These are phyloP conservation scores for Halcyon malimbica DNA, from an alignment of 2,113 vertebrate species.

Conservation along the genomic window DNA sequence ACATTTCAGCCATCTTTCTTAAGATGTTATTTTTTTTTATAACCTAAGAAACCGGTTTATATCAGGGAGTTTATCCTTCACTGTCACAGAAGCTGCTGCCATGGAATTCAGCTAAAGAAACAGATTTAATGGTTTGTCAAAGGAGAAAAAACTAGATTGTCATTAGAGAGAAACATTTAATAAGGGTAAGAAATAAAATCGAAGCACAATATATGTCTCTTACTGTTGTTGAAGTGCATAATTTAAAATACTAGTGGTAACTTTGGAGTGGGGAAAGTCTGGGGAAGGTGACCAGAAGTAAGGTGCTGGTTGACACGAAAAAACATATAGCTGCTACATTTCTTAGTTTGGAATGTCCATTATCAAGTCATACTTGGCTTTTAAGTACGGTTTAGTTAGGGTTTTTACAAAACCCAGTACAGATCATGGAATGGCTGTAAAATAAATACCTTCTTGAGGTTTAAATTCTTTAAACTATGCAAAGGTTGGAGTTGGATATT, in stretches of 20 bases:
- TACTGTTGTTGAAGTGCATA: background rate
- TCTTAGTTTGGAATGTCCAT: background rate
- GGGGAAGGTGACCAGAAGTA: background rate
- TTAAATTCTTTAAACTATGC: background rate
- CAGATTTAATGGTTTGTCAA: constrained; percentile 13
- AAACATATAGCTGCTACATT: background rate
- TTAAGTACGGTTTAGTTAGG: background rate
- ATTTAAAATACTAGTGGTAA: background rate
- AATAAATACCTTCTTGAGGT: background rate
- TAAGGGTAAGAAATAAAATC: constrained; percentile 26
- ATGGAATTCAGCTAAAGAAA: constrained; percentile 14
- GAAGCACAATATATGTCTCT: background rate
- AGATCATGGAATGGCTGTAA: background rate
- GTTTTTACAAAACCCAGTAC: background rate
- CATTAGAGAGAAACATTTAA: constrained; percentile 12
- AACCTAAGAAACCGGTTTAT: background rate
- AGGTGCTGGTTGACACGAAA: background rate
- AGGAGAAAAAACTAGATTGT: constrained; percentile 33
- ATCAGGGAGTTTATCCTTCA: background rate
- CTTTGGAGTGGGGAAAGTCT: background rate
- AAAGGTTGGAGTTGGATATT: background rate
- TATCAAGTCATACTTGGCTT: background rate
- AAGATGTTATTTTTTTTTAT: background rate
- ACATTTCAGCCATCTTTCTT: background rate
- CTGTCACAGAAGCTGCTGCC: constrained; percentile 14